These are phyloP conservation scores for Micromys minutus DNA, from an alignment of 2,113 vertebrate species.

Conservation along the genomic window DNA sequence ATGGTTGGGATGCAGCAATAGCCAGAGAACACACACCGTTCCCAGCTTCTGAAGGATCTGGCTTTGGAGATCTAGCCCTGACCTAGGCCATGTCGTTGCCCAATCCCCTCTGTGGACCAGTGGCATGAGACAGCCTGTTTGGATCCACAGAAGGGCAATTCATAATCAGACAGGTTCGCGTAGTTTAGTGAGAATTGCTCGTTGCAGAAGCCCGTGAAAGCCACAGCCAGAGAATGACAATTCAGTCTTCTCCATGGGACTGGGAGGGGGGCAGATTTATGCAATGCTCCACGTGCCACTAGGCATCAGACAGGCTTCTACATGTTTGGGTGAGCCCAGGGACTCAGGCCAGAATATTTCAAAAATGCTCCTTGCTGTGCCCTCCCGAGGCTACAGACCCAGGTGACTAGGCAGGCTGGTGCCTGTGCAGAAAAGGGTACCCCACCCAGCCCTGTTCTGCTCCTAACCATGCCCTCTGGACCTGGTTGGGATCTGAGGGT, in stretches of 20 bases:
- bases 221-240: neutral
- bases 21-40: neutral
- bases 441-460: too few relatives aligned
- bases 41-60: neutral
- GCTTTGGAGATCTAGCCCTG: neutral
- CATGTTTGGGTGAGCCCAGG: neutral
- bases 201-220: neutral
- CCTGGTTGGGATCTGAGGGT: neutral
- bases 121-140: too few relatives aligned
- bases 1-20: too few relatives aligned
- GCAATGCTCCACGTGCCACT: neutral
- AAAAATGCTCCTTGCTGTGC: neutral
- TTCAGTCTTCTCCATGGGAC: neutral
- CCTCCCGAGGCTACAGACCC: neutral
- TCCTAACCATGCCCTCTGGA: neutral
- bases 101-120: neutral
- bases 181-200: neutral
- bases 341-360: constrained; percentile 18
- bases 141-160: neutral
- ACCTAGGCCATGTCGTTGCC: neutral
- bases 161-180: neutral
- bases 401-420: neutral
- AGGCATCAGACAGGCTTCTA: neutral
- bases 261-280: neutral
- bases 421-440: neutral